These are phyloP conservation scores for Anhinga rufa DNA, from an alignment of 2,113 vertebrate species.

Conservation along the genomic window DNA sequence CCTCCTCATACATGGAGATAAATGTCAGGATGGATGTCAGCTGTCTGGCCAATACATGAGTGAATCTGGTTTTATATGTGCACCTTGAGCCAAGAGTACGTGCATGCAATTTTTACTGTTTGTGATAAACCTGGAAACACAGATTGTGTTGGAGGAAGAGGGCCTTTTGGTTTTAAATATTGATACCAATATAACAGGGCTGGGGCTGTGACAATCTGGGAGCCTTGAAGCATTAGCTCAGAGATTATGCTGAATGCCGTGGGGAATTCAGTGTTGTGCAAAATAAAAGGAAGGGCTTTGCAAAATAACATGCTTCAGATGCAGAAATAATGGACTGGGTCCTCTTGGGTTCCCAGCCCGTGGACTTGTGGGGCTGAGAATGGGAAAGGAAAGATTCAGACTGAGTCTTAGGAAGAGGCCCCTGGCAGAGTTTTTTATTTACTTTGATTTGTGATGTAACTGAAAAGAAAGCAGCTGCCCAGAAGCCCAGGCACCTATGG, in stretches of 20 bases:
- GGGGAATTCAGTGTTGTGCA: neutral
- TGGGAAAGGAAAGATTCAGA: neutral
- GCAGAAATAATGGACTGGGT: neutral
- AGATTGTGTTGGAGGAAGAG: neutral
- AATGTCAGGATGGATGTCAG: neutral
- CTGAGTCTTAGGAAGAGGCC: neutral
- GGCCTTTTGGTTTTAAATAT: neutral
- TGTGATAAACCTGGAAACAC: neutral
- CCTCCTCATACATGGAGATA: neutral
- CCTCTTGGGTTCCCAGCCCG: neutral
- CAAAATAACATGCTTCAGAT: neutral
- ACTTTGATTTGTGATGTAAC: constrained; percentile 44
- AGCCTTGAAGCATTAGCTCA: neutral
- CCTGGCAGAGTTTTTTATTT: neutral
- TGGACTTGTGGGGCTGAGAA: neutral
- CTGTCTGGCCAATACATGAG: neutral
- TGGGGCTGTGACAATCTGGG: neutral
- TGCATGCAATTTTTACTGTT: neutral
- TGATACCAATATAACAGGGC: neutral
- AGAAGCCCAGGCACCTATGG: neutral
- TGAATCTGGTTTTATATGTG: neutral
- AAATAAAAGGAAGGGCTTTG: neutral
- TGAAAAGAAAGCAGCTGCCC: constrained; percentile 14
- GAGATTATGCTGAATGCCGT: neutral
- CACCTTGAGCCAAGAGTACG: neutral